Evolutionary conservation across 2,113 vertebrate genomes (phyloP).

Genomic region (Catharus minimus): DNA sequence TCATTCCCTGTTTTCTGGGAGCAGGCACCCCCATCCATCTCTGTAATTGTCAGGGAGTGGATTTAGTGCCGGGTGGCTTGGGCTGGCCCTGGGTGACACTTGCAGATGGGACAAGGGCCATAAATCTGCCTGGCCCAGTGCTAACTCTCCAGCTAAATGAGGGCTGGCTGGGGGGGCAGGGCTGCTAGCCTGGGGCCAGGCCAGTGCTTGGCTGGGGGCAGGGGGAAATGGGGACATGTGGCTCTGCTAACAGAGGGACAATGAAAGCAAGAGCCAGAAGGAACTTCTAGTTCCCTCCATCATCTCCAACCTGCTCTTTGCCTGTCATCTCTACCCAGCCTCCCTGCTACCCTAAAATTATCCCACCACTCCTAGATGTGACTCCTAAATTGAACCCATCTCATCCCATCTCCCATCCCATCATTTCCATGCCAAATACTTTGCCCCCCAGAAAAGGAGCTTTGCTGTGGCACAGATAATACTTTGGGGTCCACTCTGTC

Average conservation of each 20-base stretch:
- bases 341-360: neutral
- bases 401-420: neutral
- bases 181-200: neutral
- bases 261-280: neutral
- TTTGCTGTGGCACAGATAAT: neutral
- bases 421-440: neutral
- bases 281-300: neutral
- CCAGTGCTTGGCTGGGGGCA: neutral
- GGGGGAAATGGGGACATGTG: neutral
- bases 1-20: neutral
- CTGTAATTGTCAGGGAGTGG: conserved; percentile 17
- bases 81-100: conserved; percentile 52
- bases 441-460: neutral
- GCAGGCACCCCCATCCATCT: conserved; percentile 7
- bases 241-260: neutral
- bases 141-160: conserved; percentile 67
- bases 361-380: neutral
- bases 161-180: neutral
- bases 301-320: neutral
- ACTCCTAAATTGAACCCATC: neutral
- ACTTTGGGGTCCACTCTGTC: neutral
- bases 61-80: conserved; percentile 66
- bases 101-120: conserved; percentile 37
- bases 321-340: neutral
- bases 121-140: conserved; percentile 61